Evolutionary conservation across 2,797 vertebrate genomes (phyloP), one percentile per base, ranked within the genome.

Genomic region (Uromys caudimaculatus): DNA sequence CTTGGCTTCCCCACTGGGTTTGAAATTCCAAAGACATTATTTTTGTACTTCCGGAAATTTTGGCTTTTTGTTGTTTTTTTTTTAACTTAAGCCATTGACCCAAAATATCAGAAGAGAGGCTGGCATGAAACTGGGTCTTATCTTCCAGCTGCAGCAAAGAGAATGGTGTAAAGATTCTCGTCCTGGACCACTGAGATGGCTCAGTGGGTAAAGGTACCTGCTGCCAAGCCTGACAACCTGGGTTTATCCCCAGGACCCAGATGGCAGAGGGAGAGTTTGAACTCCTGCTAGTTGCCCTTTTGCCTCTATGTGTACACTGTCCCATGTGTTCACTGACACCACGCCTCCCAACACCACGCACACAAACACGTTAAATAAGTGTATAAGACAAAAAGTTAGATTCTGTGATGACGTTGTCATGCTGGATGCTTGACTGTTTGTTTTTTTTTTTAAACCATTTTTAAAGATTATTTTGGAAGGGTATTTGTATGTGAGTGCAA

Each of bases 31-130:
- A 54, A 94, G 84, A 56, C 41, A 12, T n/a, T 91, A 69, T 95
- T n/a, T 92, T 95, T 91, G 92, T 54, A 95, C 83, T 95, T 95
- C 77, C 44, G 60, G 62, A 81, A 73, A 24, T 94, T 92, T 85
- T 54, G 6, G 64, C 83, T 56, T 9, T 41, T 52, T 54, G 14
- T 73, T 84, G 6, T 85, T 58, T 6, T 41, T 93, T 67, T 84
- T 32, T 82, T n/a, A 82, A 73, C 58, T 78, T 11, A 23, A 62
- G 27, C 79, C 75, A 81, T 6, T 84, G n/a, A 77, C 38, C 38
- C 58, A 84, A 44, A 58, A 60, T n/a, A 56, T 56, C 79, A 77
- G 69, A 77, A 75, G 35, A 67, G 44, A 84, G 11, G 6, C 64
- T 32, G 14, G 44, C 32, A 16, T 35, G 62, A 56, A 9, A 44